Evolutionary conservation across 1,140 invertebrate species (phyloP).

Genomic region (Eufriesea mexicana): DNA sequence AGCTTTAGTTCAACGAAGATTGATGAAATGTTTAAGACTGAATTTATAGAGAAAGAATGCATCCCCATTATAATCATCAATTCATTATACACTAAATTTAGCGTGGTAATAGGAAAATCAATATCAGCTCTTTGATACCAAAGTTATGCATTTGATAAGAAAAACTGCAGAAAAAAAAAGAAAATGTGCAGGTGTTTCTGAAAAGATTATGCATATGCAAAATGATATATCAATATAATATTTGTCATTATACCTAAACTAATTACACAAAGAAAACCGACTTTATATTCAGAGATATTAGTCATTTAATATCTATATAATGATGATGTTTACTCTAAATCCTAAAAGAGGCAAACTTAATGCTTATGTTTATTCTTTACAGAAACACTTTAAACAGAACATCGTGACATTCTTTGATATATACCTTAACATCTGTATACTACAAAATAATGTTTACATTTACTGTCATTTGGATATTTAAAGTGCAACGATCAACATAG

Average conservation of each 20-base stretch:
- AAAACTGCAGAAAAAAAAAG: constrained; percentile 64
- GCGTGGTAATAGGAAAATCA: constrained; percentile 67
- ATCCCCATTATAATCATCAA: constrained; percentile 76
- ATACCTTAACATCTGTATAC: constrained; percentile 55
- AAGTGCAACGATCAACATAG: constrained; percentile 71
- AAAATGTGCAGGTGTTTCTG: constrained; percentile 59
- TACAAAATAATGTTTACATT: constrained; percentile 54
- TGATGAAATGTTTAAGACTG: constrained; percentile 81
- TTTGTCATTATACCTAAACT: constrained; percentile 12
- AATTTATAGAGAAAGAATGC: constrained; percentile 77
- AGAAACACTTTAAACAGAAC: constrained; percentile 59
- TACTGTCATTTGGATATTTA: constrained; percentile 58
- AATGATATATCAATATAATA: constrained; percentile 18
- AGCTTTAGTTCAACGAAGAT: constrained; percentile 77
- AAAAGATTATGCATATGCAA: constrained; percentile 64
- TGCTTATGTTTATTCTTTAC: constrained; percentile 62
- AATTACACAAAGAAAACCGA: neutral
- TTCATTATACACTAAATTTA: constrained; percentile 75
- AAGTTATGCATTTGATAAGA: constrained; percentile 78
- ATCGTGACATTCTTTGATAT: constrained; percentile 69
- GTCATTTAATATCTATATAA: neutral
- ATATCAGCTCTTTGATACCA: constrained; percentile 81
- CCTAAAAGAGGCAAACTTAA: neutral
- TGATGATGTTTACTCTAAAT: neutral
- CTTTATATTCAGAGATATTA: constrained; percentile 9